Percentiles rank a stretch among this genome's conserved stretches.
Evolutionary conservation across 2,888 invertebrate genomes (phyloP).

Genomic region (Trissolcus japonicus): DNA sequence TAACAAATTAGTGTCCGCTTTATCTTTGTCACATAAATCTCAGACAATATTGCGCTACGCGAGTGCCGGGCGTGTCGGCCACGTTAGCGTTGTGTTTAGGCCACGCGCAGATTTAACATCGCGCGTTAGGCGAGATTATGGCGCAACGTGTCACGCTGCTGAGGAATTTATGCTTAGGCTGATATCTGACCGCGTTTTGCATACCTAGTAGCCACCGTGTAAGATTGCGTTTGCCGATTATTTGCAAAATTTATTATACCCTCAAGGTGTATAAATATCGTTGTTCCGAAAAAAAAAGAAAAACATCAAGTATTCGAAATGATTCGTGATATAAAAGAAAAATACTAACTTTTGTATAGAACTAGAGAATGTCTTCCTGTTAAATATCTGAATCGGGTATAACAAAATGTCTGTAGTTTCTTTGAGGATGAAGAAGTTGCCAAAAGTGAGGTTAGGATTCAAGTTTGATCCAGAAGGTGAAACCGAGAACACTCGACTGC

Average conservation of each 20-base stretch:
- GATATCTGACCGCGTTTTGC: constrained; percentile 72
- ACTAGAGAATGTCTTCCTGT: no score
- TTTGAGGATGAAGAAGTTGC: neutral
- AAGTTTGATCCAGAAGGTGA: constrained; percentile 19
- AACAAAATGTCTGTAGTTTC: no score
- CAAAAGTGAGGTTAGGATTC: neutral
- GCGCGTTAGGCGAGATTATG: constrained; percentile 70
- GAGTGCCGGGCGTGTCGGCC: constrained; percentile 59
- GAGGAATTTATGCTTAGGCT: constrained; percentile 75
- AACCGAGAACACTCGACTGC: constrained; percentile 50
- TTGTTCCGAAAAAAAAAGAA: constrained; percentile 32
- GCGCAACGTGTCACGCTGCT: constrained; percentile 70
- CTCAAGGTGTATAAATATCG: constrained; percentile 60
- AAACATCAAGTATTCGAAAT: neutral
- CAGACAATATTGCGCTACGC: constrained; percentile 68
- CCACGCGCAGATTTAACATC: constrained; percentile 65
- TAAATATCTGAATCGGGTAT: no score
- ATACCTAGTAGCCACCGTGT: constrained; percentile 62
- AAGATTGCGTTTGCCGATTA: constrained; percentile 65
- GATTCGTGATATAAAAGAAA: no score
- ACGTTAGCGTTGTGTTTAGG: constrained; percentile 58
- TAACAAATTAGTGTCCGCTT: constrained; percentile 65
- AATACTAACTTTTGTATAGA: no score
- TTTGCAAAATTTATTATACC: constrained; percentile 62
- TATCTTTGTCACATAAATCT: constrained; percentile 69